Percentiles rank a stretch among this genome's conserved stretches.
Evolutionary conservation across 2,113 vertebrate species (phyloP).

Genomic region (Elachura formosa): DNA sequence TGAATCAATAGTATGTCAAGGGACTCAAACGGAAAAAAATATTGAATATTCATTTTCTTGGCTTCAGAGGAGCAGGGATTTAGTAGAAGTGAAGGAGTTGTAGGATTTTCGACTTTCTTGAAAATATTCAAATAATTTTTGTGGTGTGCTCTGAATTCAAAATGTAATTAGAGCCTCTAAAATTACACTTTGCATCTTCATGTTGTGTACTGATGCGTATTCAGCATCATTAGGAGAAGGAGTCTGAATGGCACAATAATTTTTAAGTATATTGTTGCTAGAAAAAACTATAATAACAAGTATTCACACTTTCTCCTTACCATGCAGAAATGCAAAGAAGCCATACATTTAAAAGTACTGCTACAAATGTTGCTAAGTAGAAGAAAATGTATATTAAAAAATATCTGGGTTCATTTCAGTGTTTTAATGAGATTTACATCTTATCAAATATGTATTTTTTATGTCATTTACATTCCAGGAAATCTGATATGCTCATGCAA

Average conservation of each 20-base stretch:
- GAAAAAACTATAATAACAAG: neutral
- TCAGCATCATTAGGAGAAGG: conserved; percentile 27
- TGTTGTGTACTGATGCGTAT: conserved; percentile 5
- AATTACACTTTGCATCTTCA: conserved; percentile 56
- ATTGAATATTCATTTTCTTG: conserved; percentile 80
- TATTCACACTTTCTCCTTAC: neutral
- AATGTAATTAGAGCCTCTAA: conserved; percentile 68
- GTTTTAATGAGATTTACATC: neutral
- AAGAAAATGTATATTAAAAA: neutral
- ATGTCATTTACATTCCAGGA: neutral
- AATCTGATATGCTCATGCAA: conserved; percentile 20
- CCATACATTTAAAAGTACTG: neutral
- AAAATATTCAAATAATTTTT: conserved; percentile 68
- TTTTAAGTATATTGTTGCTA: neutral
- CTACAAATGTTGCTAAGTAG: neutral
- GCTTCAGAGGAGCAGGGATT: conserved; percentile 75
- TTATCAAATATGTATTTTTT: neutral
- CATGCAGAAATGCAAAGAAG: neutral
- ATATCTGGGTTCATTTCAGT: neutral
- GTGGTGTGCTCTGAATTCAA: conserved; percentile 53
- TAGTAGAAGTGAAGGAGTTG: conserved; percentile 57
- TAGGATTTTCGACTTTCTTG: conserved; percentile 67
- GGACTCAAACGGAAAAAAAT: conserved; percentile 69
- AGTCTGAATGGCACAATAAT: conserved; percentile 14
- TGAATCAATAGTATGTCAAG: conserved; percentile 79